phyloP scores from a whole-genome alignment of 2,888 invertebrate species.

The Sphaerophoria taeniata region DNA sequence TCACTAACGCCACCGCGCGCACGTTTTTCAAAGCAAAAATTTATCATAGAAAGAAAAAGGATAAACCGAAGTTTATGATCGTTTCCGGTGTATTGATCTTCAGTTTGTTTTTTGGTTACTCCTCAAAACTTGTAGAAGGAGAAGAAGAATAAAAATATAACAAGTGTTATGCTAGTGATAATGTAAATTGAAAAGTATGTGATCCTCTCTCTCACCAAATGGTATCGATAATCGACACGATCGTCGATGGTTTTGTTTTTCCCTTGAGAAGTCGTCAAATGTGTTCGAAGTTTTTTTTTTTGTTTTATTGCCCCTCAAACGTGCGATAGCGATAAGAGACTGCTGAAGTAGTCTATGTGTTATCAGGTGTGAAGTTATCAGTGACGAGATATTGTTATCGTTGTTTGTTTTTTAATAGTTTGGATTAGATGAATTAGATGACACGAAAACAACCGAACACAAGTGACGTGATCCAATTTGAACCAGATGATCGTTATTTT shows the following conservation, averaged over 20 bases:
- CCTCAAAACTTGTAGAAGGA: conserved; percentile 15
- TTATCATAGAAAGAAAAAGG: conserved; percentile 36
- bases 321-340: not conserved
- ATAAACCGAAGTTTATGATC: conserved; percentile 64
- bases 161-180: conserved; percentile 51
- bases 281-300: conserved; percentile 38
- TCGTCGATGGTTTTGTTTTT: conserved; percentile 23
- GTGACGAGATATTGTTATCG: conserved; percentile 54
- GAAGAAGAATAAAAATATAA: conserved; percentile 5
- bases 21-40: conserved; percentile 31
- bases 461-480: conserved; percentile 41
- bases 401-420: conserved; percentile 34
- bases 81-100: conserved; percentile 68
- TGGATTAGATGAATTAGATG: conserved; percentile 43
- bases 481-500: conserved; percentile 58
- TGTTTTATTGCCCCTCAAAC: too few species aligned
- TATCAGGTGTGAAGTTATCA: conserved; percentile 52
- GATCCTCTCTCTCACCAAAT: not conserved
- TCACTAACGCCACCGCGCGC: conserved; percentile 42
- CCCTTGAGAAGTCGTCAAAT: conserved; percentile 45
- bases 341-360: conserved; percentile 13
- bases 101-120: conserved; percentile 42
- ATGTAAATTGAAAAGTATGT: conserved; percentile 67
- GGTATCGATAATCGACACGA: not conserved
- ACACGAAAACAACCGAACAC: conserved; percentile 8